phyloP scores from a whole-genome alignment of 2,888 invertebrate species.

The Ischnus inquisitorius region DNA sequence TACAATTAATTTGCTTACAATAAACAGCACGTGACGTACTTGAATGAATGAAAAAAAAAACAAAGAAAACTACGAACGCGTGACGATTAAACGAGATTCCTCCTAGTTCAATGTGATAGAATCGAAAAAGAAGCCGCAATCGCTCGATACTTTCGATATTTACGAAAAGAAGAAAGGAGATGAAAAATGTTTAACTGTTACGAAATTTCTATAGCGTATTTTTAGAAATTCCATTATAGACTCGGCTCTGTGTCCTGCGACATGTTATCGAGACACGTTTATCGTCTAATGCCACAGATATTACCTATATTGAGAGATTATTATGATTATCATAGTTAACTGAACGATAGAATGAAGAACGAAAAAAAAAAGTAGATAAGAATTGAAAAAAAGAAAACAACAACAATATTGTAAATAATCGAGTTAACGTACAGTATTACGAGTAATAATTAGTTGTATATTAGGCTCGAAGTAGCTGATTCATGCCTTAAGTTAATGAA shows the following conservation, averaged over 20 bases:
- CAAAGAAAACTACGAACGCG: conserved; percentile 9
- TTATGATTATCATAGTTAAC: conserved; percentile 78
- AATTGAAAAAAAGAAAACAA: conserved; percentile 64
- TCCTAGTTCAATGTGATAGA: conserved; percentile 81
- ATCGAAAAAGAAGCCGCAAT: conserved; percentile 62
- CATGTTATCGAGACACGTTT: conserved; percentile 69
- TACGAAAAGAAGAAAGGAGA: conserved; percentile 45
- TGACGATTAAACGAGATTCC: conserved; percentile 61
- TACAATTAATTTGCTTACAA: conserved; percentile 17
- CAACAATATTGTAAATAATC: conserved; percentile 82
- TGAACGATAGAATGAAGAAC: conserved; percentile 78
- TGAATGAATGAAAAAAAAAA: not conserved
- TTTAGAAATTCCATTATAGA: conserved; percentile 55
- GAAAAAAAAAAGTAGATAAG: conserved; percentile 70
- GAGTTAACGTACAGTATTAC: conserved; percentile 84
- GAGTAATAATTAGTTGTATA: conserved; percentile 81
- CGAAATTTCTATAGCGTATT: conserved; percentile 60
- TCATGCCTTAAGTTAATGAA: conserved; percentile 81
- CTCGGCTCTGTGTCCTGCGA: conserved; percentile 58
- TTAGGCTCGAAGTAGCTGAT: conserved; percentile 77
- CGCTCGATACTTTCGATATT: conserved; percentile 71
- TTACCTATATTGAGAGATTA: conserved; percentile 80
- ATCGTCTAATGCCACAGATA: conserved; percentile 74
- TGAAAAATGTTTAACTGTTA: conserved; percentile 62
- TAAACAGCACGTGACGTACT: conserved; percentile 10